Evolutionary conservation across 2,113 vertebrate genomes (phyloP), one percentile per base, ranked within the genome.

Genomic region (Galeopterus variegatus): DNA sequence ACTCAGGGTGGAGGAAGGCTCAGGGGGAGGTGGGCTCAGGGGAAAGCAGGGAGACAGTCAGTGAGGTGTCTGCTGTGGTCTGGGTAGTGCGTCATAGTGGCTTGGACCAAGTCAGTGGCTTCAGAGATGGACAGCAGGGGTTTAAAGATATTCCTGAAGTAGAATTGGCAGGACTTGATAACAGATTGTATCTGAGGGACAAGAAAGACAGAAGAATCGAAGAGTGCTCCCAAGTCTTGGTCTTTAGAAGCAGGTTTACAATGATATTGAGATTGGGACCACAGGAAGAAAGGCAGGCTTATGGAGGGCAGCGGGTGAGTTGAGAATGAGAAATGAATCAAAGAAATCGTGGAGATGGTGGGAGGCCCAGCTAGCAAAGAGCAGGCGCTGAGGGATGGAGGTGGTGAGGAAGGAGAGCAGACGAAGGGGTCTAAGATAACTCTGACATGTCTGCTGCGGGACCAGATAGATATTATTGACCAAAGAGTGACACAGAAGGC

Each of bases 11-110:
- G 14, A 65, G 11, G 45, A 6, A 70, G 80, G 64, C 31, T 48
- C 7, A 2, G 8, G 21, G 19, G 19, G 19, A 52, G 3, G 52
- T 3, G 54, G 73, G 64, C 28, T 58, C 5, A 2, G 8, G 15
- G 18, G 18, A 26, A 41, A 41, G 10, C 21, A 52, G 17, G 62
- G 31, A 41, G 48, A 23, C 17, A 2, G 41, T 3, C n/a, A 19
- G 9, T 5, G n/a, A 41, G 50, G 31, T 23, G 15, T 18, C 64
- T 23, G 19, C 23, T 23, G 21, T 50, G 24, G 23, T 23, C 33
- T 15, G 9, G 26, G 33, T 21, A 52, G 21, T 5, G 6, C 4
- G 23, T 17, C 0, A 5, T 10, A 10, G 5, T n/a, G 18, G 48
- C 23, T 31, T 45, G 21, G 18, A 60, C 60, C 24, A 54, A 73